Conservation (phyloP, 2,113 vertebrate species). For the Anguilla rostrata region DNA sequence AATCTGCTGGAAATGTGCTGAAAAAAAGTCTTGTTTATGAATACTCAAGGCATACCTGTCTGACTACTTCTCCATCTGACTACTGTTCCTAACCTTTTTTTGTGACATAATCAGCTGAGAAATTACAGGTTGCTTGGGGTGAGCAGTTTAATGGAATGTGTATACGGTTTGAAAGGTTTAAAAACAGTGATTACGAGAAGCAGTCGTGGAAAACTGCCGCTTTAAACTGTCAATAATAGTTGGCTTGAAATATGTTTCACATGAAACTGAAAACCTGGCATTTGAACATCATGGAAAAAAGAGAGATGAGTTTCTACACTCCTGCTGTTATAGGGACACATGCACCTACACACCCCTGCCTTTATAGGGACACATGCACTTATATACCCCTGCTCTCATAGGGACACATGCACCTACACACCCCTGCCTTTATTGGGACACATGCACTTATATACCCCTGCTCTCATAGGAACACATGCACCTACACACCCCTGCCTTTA, state of each 20-base stretch:
- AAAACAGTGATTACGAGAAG: neutral
- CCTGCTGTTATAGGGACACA: neutral
- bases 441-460: too few relatives aligned
- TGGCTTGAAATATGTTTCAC: neutral
- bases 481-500: too few relatives aligned
- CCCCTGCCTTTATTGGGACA: too few relatives aligned
- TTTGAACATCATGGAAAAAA: neutral
- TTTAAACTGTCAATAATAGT: neutral
- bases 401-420: too few relatives aligned
- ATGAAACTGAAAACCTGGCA: neutral
- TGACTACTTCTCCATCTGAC: neutral
- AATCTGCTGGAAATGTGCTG: neutral
- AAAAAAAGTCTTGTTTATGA: neutral
- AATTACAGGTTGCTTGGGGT: neutral
- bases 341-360: neutral
- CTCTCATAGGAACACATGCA: too few relatives aligned
- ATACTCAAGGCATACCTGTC: too few relatives aligned
- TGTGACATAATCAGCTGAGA: neutral
- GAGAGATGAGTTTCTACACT: neutral
- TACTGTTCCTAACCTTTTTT: too few relatives aligned
- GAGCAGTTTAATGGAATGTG: neutral
- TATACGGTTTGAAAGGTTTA: neutral
- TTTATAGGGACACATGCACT: neutral
- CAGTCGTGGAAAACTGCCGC: neutral
- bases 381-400: too few relatives aligned